phyloP scores from a whole-genome alignment of 1,140 invertebrate genomes.

The Drosophila nannoptera region DNA sequence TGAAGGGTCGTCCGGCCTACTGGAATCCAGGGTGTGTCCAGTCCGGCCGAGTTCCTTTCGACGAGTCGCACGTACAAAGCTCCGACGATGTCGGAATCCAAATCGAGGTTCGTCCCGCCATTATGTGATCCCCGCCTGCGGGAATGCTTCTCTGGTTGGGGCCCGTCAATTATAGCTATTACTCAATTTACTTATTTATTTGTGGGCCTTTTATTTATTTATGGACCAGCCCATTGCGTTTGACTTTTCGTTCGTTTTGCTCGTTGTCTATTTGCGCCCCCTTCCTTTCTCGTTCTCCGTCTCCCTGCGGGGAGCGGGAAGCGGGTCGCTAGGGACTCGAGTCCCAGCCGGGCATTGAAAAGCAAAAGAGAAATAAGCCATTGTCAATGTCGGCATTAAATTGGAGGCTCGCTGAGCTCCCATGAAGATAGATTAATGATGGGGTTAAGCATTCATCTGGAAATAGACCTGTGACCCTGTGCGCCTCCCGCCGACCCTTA shows the following conservation, averaged over 20 bases:
- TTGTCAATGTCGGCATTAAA: slow-evolving; percentile 25
- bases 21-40: not conserved
- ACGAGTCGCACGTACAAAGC: slow-evolving; percentile 41
- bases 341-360: not conserved
- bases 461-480: slow-evolving; percentile 44
- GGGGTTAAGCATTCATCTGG: slow-evolving; percentile 43
- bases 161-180: slow-evolving; percentile 71
- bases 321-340: slow-evolving; percentile 38
- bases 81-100: slow-evolving; percentile 35
- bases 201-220: slow-evolving; percentile 52
- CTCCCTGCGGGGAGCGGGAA: slow-evolving; percentile 31
- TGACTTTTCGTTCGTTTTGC: not conserved
- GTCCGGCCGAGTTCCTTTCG: slow-evolving; percentile 8
- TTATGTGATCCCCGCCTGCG: slow-evolving; percentile 23
- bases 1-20: too few relatives aligned
- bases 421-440: slow-evolving; percentile 72
- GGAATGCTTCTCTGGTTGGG: slow-evolving; percentile 6
- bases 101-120: slow-evolving; percentile 1
- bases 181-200: slow-evolving; percentile 75
- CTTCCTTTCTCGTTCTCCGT: not conserved
- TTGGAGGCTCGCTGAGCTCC: slow-evolving; percentile 3
- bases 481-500: slow-evolving; percentile 26
- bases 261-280: not conserved
- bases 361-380: slow-evolving; percentile 11
- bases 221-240: slow-evolving; percentile 33